Conservation (phyloP, 2,797 vertebrate genomes). For the Lerista edwardsae region DNA sequence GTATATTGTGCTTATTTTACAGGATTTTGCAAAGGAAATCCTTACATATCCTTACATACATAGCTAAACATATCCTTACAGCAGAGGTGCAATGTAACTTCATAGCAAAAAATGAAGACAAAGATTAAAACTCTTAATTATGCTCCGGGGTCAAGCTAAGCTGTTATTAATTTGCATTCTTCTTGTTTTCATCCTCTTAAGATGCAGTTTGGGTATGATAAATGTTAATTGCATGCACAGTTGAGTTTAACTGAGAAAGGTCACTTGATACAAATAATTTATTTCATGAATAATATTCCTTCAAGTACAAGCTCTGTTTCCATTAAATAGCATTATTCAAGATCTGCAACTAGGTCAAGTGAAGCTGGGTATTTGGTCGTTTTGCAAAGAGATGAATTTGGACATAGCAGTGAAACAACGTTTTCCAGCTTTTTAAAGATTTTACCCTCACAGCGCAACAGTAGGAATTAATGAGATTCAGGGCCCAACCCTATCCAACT, state of each 20-base stretch:
- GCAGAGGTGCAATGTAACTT: background rate
- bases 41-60: background rate
- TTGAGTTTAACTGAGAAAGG: slow-evolving; percentile 40
- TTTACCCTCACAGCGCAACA: background rate
- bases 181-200: slow-evolving; percentile 18
- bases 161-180: slow-evolving; percentile 34
- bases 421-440: background rate
- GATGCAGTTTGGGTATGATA: slow-evolving; percentile 38
- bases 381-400: slow-evolving; percentile 39
- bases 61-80: background rate
- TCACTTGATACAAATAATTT: slow-evolving; percentile 38
- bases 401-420: background rate
- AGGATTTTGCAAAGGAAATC: background rate
- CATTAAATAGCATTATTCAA: slow-evolving; percentile 55
- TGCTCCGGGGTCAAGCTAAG: background rate
- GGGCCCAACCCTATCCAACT: background rate
- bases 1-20: background rate
- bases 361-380: slow-evolving; percentile 37
- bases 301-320: slow-evolving; percentile 34
- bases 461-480: background rate
- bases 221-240: slow-evolving; percentile 27
- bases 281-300: slow-evolving; percentile 45
- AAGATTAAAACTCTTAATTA: background rate
- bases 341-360: slow-evolving; percentile 28
- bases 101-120: background rate